Conservation (phyloP, 1,140 invertebrate genomes). For the Acromyrmex echinatior region DNA sequence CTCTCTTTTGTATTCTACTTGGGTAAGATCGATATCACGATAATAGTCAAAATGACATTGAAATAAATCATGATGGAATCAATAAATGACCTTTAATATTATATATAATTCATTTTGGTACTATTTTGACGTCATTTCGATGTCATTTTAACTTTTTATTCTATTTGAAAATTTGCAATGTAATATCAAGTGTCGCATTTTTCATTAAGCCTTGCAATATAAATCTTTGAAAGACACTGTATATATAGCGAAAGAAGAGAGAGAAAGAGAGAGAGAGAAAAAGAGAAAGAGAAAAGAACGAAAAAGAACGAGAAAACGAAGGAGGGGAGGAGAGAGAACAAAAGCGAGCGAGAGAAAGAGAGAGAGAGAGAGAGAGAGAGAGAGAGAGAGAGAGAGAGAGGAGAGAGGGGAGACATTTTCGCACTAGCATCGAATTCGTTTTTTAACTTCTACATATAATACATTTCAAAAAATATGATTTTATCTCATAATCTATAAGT, state of each 20-base stretch:
- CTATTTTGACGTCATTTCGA: too few relatives aligned
- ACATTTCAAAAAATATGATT: not conserved
- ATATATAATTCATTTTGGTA: too few relatives aligned
- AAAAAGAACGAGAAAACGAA: not conserved
- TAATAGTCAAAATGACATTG: too few relatives aligned
- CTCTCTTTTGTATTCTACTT: too few relatives aligned
- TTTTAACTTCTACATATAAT: not conserved
- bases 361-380: not conserved
- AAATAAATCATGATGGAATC: too few relatives aligned
- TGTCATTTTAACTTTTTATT: too few relatives aligned
- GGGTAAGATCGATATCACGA: too few relatives aligned
- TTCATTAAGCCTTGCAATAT: not conserved
- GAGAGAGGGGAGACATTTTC: not conserved
- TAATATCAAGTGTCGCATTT: not conserved
- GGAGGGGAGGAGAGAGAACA: not conserved
- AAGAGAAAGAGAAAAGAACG: not conserved
- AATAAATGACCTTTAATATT: too few relatives aligned
- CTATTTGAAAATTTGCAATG: not conserved
- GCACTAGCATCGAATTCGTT: not conserved
- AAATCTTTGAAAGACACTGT: not conserved
- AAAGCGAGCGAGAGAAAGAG: too few relatives aligned
- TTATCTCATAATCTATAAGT: not conserved
- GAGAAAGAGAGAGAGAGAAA: not conserved
- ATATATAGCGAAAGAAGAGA: constrained; percentile 15
- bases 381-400: not conserved